phyloP scores from a whole-genome alignment of 1,140 invertebrate species.

The Lethrus apterus region DNA sequence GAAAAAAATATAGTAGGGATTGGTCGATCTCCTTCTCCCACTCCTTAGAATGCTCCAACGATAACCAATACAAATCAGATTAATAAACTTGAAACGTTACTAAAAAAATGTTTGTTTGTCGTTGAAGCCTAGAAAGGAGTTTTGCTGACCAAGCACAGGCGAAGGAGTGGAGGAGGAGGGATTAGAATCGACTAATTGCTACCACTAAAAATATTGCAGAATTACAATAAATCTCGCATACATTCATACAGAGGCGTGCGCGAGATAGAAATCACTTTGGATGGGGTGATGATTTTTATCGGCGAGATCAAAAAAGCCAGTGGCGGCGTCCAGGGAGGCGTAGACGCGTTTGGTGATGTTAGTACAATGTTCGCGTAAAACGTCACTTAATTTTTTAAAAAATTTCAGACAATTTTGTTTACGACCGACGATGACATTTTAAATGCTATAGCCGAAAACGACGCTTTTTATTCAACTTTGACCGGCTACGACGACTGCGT shows the following conservation, averaged over 20 bases:
- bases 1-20: no score
- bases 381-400: not conserved
- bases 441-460: slow-evolving; percentile 63
- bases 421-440: slow-evolving; percentile 68
- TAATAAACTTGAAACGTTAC: no score
- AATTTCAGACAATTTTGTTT: slow-evolving; percentile 69
- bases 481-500: slow-evolving; percentile 37
- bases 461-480: slow-evolving; percentile 55
- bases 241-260: slow-evolving; percentile 69
- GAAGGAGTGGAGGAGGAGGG: no score
- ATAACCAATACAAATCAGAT: no score
- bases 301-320: slow-evolving; percentile 74
- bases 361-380: slow-evolving; percentile 37
- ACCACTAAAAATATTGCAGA: no score
- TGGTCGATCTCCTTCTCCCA: no score
- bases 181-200: no score
- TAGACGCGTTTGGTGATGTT: slow-evolving; percentile 73
- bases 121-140: no score
- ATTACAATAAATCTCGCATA: slow-evolving; percentile 81
- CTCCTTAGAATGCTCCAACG: no score
- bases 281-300: slow-evolving; percentile 61
- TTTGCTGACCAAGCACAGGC: no score
- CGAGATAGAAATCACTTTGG: slow-evolving; percentile 62
- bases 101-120: no score
- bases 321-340: slow-evolving; percentile 60